Evolutionary conservation across 2,888 invertebrate genomes (phyloP), one percentile per base, ranked within the genome.

Genomic region (Heliconius ethilla): DNA sequence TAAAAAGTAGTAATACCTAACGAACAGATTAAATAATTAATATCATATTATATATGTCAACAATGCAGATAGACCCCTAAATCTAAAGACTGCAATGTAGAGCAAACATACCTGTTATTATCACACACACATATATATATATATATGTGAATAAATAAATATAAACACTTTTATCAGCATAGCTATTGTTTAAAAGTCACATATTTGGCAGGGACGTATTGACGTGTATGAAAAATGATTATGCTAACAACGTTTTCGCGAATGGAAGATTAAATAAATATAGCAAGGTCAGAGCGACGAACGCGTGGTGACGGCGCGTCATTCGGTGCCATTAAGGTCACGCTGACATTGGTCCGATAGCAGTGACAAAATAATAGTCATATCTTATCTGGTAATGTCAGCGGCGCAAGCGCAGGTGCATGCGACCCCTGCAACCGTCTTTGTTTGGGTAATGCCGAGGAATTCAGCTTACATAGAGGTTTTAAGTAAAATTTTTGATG

Each of bases 351-450:
- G 94, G 91, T 85, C 87, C 87, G 92, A 92, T 91, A 92, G 88
- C 90, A 86, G 87, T 91, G 91, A 91, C 94, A 92, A 93, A 93
- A 94, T 93, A 93, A 93, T 92, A 92, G 90, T 90, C 89, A 87
- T 92, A 93, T 93, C 93, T 94, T 94, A 94, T 94, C 94, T 91
- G 87, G 86, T 93, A 93, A 93, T 91, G 94, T 94, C 92, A 92
- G 86, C 82, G 87, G 88, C 92, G 92, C 92, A 88, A 88, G 91
- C 91, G 92, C 94, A 93, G 93, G 93, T 93, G 91, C 87, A 83
- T 82, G 86, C 89, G 92, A 92, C 92, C 92, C 90, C 88, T 90
- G 87, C 87, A 90, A 89, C 84, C 84, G 84, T 85, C 81, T 83
- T 84, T 83, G 83, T 83, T 83, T 83, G 3, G 15, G 62, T 29